Conservation (phyloP, 2,113 vertebrate species). For the Rhodinocichla rosea region DNA sequence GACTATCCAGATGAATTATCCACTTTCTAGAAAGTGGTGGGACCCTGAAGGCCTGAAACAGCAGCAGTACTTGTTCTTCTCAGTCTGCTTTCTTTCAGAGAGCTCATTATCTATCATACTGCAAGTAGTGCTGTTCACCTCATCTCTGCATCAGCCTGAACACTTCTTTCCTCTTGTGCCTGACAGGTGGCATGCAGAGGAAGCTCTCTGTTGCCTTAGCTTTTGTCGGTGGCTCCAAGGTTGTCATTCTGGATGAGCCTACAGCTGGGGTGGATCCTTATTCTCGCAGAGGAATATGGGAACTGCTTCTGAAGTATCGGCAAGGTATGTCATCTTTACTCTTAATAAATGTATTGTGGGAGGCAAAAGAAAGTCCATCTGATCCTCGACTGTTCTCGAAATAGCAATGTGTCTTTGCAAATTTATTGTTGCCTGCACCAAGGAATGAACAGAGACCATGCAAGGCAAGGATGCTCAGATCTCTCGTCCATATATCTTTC, state of each 20-base stretch:
- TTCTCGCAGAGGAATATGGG: conserved; percentile 96
- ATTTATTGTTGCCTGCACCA: background rate
- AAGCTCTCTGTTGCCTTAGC: conserved; percentile 96
- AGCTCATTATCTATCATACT: background rate
- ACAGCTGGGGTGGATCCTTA: conserved; percentile 97
- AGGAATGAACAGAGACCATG: background rate
- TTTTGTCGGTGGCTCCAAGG: conserved; percentile 96
- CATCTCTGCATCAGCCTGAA: background rate
- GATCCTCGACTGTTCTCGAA: background rate
- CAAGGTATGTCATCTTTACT: conserved; percentile 74
- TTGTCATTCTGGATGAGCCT: conserved; percentile 98
- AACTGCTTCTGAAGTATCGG: conserved; percentile 91
- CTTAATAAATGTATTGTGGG: background rate
- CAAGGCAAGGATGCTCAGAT: background rate
- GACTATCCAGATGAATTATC: background rate
- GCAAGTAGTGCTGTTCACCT: background rate
- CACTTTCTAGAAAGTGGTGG: background rate
- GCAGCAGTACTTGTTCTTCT: background rate
- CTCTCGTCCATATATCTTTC: background rate
- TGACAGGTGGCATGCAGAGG: conserved; percentile 93
- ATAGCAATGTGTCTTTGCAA: background rate
- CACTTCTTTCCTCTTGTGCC: background rate
- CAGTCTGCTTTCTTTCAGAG: background rate
- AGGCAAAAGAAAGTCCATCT: background rate
- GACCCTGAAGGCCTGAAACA: background rate